Percentiles rank a stretch among this genome's conserved stretches.
Evolutionary conservation across 2,888 invertebrate species (phyloP).

Genomic region (Pyrgus malvae): DNA sequence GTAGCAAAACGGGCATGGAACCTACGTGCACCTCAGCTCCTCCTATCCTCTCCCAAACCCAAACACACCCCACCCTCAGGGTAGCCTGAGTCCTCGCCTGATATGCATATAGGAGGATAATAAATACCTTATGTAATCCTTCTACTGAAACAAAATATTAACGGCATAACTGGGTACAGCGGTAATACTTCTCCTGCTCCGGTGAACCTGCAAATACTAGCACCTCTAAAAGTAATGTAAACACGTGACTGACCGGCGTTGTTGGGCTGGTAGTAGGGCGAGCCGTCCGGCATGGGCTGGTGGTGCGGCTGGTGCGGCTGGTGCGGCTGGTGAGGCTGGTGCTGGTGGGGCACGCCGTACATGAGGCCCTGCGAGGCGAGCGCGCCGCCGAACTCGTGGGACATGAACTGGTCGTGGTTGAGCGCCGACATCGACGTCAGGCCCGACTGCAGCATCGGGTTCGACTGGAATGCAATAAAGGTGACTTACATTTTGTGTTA

Average conservation of each 20-base stretch:
- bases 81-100: too few species aligned
- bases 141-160: too few species aligned
- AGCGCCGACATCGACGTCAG: constrained; percentile 43
- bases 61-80: too few species aligned
- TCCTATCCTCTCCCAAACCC: too few species aligned
- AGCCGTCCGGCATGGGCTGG: constrained; percentile 47
- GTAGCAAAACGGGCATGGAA: too few species aligned
- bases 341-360: constrained; percentile 54
- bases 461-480: constrained; percentile 38
- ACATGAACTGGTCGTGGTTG: constrained; percentile 52
- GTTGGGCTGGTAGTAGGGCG: constrained; percentile 56
- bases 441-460: constrained; percentile 47
- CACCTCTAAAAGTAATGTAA: too few species aligned
- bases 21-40: too few species aligned
- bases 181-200: too few species aligned
- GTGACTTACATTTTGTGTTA: neutral
- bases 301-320: constrained; percentile 47
- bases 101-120: too few species aligned
- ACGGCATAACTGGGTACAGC: too few species aligned
- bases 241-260: constrained; percentile 34
- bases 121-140: too few species aligned
- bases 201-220: too few species aligned
- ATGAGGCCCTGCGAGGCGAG: constrained; percentile 43
- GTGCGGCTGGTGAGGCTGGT: constrained; percentile 64
- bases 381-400: constrained; percentile 48